Evolutionary conservation across 2,888 invertebrate species (phyloP).

Genomic region (Atrina japonica): DNA sequence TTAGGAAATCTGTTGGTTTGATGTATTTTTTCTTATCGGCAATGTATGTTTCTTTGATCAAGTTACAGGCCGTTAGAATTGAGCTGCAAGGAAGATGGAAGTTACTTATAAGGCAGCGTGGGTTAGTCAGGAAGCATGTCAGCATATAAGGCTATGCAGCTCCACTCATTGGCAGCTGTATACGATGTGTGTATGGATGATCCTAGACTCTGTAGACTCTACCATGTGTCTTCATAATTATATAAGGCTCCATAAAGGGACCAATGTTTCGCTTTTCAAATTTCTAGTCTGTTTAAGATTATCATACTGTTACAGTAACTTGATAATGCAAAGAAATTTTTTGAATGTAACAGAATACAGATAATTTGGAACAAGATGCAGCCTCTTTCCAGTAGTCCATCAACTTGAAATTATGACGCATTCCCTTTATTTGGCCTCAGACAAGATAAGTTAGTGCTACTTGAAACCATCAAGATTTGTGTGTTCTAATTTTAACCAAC

Average conservation of each 20-base stretch:
- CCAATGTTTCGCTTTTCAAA: too few species aligned
- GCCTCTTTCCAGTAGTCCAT: too few species aligned
- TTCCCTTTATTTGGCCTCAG: constrained; percentile 10
- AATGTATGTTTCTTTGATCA: constrained; percentile 28
- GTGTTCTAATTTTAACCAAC: constrained; percentile 4
- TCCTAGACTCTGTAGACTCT: not conserved
- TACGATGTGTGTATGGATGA: constrained; percentile 1
- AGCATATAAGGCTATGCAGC: constrained; percentile 29
- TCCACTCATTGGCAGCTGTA: constrained; percentile 10
- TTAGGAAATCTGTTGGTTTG: not conserved
- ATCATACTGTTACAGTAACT: too few species aligned
- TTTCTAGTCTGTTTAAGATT: too few species aligned
- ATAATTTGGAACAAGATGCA: too few species aligned
- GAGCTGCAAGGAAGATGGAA: too few species aligned
- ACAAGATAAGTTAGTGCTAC: constrained; percentile 25
- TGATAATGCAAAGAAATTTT: too few species aligned
- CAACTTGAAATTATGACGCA: too few species aligned
- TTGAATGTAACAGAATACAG: too few species aligned
- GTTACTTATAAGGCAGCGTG: constrained; percentile 22
- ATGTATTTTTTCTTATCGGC: not conserved
- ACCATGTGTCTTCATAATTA: constrained; percentile 6
- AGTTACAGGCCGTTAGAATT: constrained; percentile 24
- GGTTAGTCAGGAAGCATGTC: constrained; percentile 23
- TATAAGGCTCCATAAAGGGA: too few species aligned
- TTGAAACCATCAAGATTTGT: constrained; percentile 18